These are phyloP conservation scores for Leptodirus hochenwartii DNA, from an alignment of 2,888 invertebrate genomes.

Conservation along the genomic window DNA sequence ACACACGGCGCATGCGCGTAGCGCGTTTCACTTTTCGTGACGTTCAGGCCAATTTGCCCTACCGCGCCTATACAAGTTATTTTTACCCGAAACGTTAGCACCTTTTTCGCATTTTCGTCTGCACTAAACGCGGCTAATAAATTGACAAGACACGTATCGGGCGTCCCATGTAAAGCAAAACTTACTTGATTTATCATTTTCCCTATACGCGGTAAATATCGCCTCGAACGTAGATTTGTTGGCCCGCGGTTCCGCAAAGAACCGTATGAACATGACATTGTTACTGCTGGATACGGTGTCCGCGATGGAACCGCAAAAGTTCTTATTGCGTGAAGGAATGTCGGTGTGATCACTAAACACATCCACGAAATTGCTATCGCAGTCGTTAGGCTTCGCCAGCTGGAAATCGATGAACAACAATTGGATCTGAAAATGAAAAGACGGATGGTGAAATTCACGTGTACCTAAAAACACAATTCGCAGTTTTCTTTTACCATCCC, in stretches of 20 bases:
- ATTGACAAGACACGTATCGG: too few relatives aligned
- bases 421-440: constrained; percentile 38
- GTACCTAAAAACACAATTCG: constrained; percentile 8
- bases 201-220: constrained; percentile 56
- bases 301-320: constrained; percentile 75
- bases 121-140: too few relatives aligned
- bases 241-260: constrained; percentile 43
- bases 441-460: too few relatives aligned
- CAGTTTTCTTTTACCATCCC: too few relatives aligned
- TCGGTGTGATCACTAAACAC: constrained; percentile 48
- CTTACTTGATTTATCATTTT: constrained; percentile 26
- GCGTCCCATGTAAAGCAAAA: too few relatives aligned
- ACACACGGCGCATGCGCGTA: too few relatives aligned
- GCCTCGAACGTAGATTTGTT: constrained; percentile 46
- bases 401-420: constrained; percentile 45
- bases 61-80: too few relatives aligned
- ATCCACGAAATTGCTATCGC: constrained; percentile 57
- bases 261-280: constrained; percentile 57
- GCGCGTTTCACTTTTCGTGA: too few relatives aligned
- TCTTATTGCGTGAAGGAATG: constrained; percentile 38
- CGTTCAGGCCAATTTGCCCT: too few relatives aligned
- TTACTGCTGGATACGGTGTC: constrained; percentile 50
- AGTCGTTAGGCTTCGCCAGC: constrained; percentile 56
- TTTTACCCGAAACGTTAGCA: too few relatives aligned
- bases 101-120: too few relatives aligned